Conservation (phyloP, 2,888 invertebrate species). For the Lochmaea capreae region DNA sequence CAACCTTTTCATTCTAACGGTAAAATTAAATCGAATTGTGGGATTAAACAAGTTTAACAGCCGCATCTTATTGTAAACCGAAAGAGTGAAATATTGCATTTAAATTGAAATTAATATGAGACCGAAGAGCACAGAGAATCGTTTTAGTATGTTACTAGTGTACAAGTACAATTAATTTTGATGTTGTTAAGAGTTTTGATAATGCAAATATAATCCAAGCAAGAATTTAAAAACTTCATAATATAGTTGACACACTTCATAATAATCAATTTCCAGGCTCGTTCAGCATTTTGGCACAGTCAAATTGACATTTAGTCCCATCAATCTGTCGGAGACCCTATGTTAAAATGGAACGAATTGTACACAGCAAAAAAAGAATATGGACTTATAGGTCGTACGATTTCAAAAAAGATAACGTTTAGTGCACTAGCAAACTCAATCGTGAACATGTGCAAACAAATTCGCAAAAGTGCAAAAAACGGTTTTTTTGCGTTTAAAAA, state of each 20-base stretch:
- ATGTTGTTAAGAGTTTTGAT: neutral
- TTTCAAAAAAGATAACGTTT: too few species aligned
- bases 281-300: too few species aligned
- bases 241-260: neutral
- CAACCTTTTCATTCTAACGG: constrained; percentile 31
- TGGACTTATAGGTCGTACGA: too few species aligned
- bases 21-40: constrained; percentile 30
- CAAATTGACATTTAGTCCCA: too few species aligned
- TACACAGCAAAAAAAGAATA: too few species aligned
- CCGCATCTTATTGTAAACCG: constrained; percentile 13
- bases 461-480: too few species aligned
- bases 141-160: constrained; percentile 11
- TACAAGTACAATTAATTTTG: neutral
- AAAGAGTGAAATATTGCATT: constrained; percentile 23
- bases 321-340: too few species aligned
- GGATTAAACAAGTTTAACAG: constrained; percentile 26
- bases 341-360: too few species aligned
- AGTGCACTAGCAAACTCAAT: too few species aligned
- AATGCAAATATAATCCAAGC: neutral
- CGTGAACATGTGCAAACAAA: too few species aligned
- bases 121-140: neutral
- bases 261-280: too few species aligned
- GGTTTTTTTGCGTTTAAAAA: too few species aligned
- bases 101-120: constrained; percentile 26
- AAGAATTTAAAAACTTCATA: neutral